phyloP scores from a whole-genome alignment of 2,888 invertebrate species.

The Dasysyrphus albostriatus region DNA sequence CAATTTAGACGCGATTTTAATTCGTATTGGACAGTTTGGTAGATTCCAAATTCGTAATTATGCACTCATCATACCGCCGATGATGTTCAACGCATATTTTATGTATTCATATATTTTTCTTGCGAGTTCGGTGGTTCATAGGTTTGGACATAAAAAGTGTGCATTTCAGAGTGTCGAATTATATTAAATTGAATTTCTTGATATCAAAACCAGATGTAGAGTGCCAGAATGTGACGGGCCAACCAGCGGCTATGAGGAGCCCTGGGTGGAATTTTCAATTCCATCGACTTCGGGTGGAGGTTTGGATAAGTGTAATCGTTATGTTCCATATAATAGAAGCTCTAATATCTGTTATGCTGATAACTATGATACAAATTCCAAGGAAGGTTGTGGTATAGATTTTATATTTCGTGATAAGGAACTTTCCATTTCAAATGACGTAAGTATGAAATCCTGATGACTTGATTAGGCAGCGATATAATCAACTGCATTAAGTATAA shows the following conservation, averaged over 20 bases:
- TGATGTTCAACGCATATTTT: conserved; percentile 88
- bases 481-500: too few relatives aligned
- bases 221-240: conserved; percentile 82
- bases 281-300: conserved; percentile 79
- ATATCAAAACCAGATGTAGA: conserved; percentile 79
- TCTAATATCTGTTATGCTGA: conserved; percentile 81
- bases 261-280: conserved; percentile 85
- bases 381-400: conserved; percentile 79
- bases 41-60: conserved; percentile 87
- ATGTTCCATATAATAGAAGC: conserved; percentile 47
- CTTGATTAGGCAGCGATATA: too few relatives aligned
- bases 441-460: conserved; percentile 52
- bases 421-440: conserved; percentile 81
- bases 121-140: conserved; percentile 88
- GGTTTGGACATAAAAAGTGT: conserved; percentile 84
- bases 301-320: conserved; percentile 79
- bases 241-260: conserved; percentile 79
- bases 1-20: conserved; percentile 79
- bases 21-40: conserved; percentile 86
- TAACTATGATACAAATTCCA: conserved; percentile 80
- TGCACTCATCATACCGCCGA: conserved; percentile 86
- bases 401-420: conserved; percentile 81
- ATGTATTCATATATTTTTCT: conserved; percentile 89
- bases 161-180: background rate
- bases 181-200: background rate